Conservation (phyloP, 2,888 invertebrate genomes). For the Muschampia staudingeri region DNA sequence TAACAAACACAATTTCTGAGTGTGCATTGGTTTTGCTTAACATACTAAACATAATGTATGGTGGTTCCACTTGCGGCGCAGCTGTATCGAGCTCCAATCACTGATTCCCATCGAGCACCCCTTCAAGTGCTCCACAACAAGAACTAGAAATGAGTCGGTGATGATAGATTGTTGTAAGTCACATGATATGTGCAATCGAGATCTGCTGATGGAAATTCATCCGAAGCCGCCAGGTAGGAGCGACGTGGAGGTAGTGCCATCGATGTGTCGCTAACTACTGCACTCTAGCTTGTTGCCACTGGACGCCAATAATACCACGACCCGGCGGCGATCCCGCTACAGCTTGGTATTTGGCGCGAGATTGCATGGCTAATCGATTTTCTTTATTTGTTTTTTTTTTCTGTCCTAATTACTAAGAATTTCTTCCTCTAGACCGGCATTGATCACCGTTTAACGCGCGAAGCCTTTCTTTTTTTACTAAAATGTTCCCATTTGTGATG, state of each 20-base stretch:
- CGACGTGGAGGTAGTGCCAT: conserved; percentile 76
- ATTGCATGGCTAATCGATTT: conserved; percentile 83
- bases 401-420: conserved; percentile 83
- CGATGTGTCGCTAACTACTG: conserved; percentile 79
- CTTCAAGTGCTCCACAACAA: conserved; percentile 95
- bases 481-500: conserved; percentile 79
- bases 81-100: conserved; percentile 95
- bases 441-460: conserved; percentile 83
- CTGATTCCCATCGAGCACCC: conserved; percentile 95
- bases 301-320: conserved; percentile 53
- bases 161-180: conserved; percentile 96
- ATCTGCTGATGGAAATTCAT: conserved; percentile 93
- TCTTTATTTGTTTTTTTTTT: conserved; percentile 73
- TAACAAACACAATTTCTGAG: conserved; percentile 88
- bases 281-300: conserved; percentile 71
- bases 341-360: conserved; percentile 82
- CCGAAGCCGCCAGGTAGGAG: conserved; percentile 93
- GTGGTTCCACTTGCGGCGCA: conserved; percentile 91
- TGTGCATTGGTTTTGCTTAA: conserved; percentile 91
- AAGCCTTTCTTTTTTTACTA: conserved; percentile 71
- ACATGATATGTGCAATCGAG: conserved; percentile 94
- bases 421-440: conserved; percentile 86
- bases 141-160: conserved; percentile 94
- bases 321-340: conserved; percentile 63
- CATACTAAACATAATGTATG: conserved; percentile 91